Evolutionary conservation across 2,113 vertebrate species (phyloP), one percentile per base, ranked within the genome.

Genomic region (Brevimyrus niger): DNA sequence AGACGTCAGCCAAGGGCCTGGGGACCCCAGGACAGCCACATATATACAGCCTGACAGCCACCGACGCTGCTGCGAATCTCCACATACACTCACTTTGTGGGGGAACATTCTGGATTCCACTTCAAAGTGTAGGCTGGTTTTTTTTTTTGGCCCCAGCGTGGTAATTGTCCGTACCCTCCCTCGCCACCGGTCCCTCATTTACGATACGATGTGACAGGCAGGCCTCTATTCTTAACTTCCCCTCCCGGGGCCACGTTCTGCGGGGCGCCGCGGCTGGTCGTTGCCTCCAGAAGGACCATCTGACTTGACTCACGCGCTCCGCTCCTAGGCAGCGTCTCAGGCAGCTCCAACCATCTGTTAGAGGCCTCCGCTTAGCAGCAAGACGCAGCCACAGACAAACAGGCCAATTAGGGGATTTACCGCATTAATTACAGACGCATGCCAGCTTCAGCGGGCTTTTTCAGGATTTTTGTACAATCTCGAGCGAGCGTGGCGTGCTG

Each of bases 191-290:
- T 42, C 42, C 42, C 73, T 35, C 88, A 65, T 91, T 88, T 90
- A 92, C 95, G 94, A 85, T 95, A 92, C 92, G 92, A 96, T 94
- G 94, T 94, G 95, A 95, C 95, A 95, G 93, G 94, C 92, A 94
- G 94, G 95, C 92, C 91, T 94, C 95, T 95, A 94, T 94, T 95
- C 95, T 96, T 95, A 94, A 94, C 94, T 94, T 92, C 90, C 92
- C 90, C 92, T 89, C 94, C 92, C 91, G 92, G 91, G 92, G 94
- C 94, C 92, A 93, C 91, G 46, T 91, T 91, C 89, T 48, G 69
- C 80, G 76, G 87, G 90, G 44, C 38, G 8, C 47, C 23, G 88
- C 93, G 92, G 42, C 91, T 92, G 92, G 92, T 91, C 50, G 89
- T 90, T 90, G 90, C 90, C 91, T 94, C 35, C 91, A 92, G 48